phyloP scores from a whole-genome alignment of 2,113 vertebrate species.

The Ariopsis seemanni region DNA sequence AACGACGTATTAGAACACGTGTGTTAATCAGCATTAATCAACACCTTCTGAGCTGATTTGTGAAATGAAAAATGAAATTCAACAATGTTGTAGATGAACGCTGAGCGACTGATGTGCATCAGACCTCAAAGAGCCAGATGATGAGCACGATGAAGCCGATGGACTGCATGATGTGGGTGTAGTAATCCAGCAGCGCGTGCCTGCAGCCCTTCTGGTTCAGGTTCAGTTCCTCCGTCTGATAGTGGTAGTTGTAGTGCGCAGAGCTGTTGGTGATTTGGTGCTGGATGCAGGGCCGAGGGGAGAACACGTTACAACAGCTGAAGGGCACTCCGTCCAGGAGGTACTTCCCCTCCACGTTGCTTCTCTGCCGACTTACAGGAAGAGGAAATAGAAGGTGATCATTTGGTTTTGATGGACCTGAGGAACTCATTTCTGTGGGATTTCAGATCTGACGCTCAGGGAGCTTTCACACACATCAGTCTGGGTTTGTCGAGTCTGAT shows the following conservation, averaged over 20 bases:
- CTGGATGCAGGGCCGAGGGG: conserved; percentile 86
- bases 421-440: not conserved
- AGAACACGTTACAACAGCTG: conserved; percentile 85
- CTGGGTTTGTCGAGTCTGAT: not conserved
- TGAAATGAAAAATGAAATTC: not conserved
- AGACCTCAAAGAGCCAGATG: conserved; percentile 89
- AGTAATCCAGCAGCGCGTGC: conserved; percentile 81
- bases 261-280: conserved; percentile 78
- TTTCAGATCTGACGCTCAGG: not conserved
- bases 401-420: not conserved
- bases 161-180: conserved; percentile 78
- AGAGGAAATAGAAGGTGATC: conserved; percentile 7
- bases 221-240: conserved; percentile 77
- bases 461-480: not conserved
- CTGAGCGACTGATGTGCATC: not conserved
- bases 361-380: conserved; percentile 75
- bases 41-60: not conserved
- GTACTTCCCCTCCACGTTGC: conserved; percentile 81
- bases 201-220: conserved; percentile 82
- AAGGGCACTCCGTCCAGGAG: conserved; percentile 83
- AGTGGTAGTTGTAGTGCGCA: conserved; percentile 78
- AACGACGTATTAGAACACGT: too few species aligned
- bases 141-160: conserved; percentile 77
- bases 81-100: not conserved
- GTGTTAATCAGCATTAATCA: not conserved